These are phyloP conservation scores for Drosophila nigricruria DNA, from an alignment of 2,888 invertebrate genomes.

Conservation along the genomic window DNA sequence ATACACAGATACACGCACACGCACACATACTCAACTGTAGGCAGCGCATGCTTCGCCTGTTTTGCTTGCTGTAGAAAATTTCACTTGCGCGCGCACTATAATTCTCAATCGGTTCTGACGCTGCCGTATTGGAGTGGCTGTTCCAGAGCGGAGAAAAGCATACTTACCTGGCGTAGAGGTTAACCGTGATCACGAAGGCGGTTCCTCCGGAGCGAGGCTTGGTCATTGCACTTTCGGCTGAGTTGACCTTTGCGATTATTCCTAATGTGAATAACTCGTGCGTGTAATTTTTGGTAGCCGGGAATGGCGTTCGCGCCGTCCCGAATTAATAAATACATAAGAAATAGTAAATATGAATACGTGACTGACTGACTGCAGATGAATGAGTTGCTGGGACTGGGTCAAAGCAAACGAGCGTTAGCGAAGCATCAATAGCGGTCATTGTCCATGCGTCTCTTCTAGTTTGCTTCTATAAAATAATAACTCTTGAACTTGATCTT, in stretches of 20 bases:
- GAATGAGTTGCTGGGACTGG: conserved; percentile 45
- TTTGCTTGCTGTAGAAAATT: conserved; percentile 15
- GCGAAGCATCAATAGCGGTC: conserved; percentile 11
- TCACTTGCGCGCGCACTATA: conserved; percentile 7
- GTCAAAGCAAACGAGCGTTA: conserved; percentile 44
- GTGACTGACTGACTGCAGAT: background rate
- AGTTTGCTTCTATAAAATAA: conserved; percentile 25
- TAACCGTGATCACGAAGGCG: conserved; percentile 77
- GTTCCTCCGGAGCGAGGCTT: conserved; percentile 76
- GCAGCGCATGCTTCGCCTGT: conserved; percentile 18
- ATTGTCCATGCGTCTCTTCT: conserved; percentile 38
- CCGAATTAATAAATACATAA: conserved; percentile 52
- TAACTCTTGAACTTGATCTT: conserved; percentile 68
- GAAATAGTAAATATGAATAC: too few relatives aligned
- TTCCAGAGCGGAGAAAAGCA: conserved; percentile 38
- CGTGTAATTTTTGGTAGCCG: conserved; percentile 78
- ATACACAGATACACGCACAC: conserved; percentile 6
- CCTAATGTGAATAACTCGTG: conserved; percentile 79
- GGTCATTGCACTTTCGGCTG: conserved; percentile 73
- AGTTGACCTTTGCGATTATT: conserved; percentile 79
- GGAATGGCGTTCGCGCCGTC: conserved; percentile 77
- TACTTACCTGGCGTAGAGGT: conserved; percentile 77
- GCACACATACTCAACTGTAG: conserved; percentile 4
- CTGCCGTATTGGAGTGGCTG: background rate
- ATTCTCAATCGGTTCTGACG: conserved; percentile 57